Base-by-base conservation (phyloP, 2,888 invertebrate genomes). In the Leptopterna dolabrata region DNA sequence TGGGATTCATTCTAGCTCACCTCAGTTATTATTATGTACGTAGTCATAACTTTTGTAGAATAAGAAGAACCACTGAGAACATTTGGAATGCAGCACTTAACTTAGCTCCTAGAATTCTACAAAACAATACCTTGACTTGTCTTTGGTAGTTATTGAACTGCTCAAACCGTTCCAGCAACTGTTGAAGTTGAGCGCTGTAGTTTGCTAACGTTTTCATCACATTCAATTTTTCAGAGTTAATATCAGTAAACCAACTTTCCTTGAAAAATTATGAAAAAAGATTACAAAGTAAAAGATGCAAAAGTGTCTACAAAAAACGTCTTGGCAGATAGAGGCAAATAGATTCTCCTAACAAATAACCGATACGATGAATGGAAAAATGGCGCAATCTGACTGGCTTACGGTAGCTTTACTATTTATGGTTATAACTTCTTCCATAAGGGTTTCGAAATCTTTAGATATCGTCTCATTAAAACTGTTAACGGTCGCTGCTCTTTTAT, bases 51-150 rank as follows among this genome's bases (percentile, higher is more conserved):
- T n/a, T n/a, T n/a, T n/a, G n/a, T n/a, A n/a, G n/a, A n/a, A n/a
- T n/a, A n/a, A n/a, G n/a, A n/a, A n/a, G n/a, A n/a, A n/a, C n/a
- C n/a, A n/a, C n/a, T n/a, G n/a, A n/a, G n/a, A n/a, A n/a, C n/a
- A n/a, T n/a, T n/a, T n/a, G n/a, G n/a, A n/a, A n/a, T n/a, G n/a
- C n/a, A n/a, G n/a, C n/a, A n/a, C n/a, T n/a, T n/a, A n/a, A n/a
- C n/a, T n/a, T n/a, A n/a, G n/a, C n/a, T n/a, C n/a, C n/a, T n/a
- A n/a, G n/a, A n/a, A n/a, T n/a, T n/a, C n/a, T n/a, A n/a, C n/a
- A n/a, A n/a, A n/a, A n/a, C n/a, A n/a, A n/a, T n/a, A 96, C 96
- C 93, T 96, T 95, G 91, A 97, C 97, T 91, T 95, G 94, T 91
- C 96, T 97, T 92, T 98, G 97, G 92, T 96, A 96, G 0, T 94